These are phyloP conservation scores for Anolis apletophallus DNA, from an alignment of 2,797 vertebrate genomes.

Conservation along the genomic window DNA sequence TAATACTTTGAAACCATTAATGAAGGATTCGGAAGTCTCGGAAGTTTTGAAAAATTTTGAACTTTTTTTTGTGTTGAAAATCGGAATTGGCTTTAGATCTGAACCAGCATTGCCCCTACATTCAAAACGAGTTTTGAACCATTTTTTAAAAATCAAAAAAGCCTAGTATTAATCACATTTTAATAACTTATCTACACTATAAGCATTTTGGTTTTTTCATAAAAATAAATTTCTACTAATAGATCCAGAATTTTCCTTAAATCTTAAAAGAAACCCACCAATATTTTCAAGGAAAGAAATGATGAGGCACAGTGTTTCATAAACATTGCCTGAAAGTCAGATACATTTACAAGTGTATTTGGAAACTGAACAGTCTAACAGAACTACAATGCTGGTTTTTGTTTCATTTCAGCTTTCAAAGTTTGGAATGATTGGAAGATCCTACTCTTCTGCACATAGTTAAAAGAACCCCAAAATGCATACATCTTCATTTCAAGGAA, in stretches of 20 bases:
- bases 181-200: not conserved
- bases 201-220: constrained; percentile 41
- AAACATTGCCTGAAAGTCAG: constrained; percentile 4
- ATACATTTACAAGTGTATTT: constrained; percentile 7
- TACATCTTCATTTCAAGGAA: not conserved
- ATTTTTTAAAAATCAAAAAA: too few species aligned
- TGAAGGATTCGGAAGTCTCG: too few species aligned
- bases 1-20: too few species aligned
- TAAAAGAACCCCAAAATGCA: not conserved
- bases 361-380: constrained; percentile 39
- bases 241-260: constrained; percentile 35
- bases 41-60: too few species aligned
- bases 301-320: constrained; percentile 31
- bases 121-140: too few species aligned
- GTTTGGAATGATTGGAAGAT: not conserved
- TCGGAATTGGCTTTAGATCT: too few species aligned
- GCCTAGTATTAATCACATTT: not conserved
- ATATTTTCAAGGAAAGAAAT: constrained; percentile 52
- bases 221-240: constrained; percentile 39
- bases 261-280: constrained; percentile 44
- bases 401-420: constrained; percentile 56
- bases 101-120: too few species aligned
- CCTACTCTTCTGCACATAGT: constrained; percentile 13
- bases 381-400: constrained; percentile 45
- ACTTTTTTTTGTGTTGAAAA: too few species aligned